Base-by-base conservation (phyloP, 1,140 invertebrate species). In the Penaeus vannamei region DNA sequence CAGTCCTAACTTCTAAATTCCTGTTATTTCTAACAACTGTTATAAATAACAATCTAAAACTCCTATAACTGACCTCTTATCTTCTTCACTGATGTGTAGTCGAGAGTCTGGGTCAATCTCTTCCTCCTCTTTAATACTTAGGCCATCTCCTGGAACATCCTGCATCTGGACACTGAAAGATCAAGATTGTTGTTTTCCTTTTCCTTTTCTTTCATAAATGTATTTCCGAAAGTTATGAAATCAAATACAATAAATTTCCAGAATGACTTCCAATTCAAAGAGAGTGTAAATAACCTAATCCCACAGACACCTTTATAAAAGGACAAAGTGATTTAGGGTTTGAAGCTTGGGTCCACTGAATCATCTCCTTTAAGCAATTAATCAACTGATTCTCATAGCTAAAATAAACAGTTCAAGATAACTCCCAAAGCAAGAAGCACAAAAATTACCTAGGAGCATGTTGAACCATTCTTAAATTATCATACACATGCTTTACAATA, bases 381-480 rank as follows among this genome's bases (percentile, higher is more conserved):
- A 42, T 42, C 36, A 42, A 42, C 4, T 23, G 29, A 62, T n/a
- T n/a, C 5, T n/a, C 4, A 20, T 1, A 20, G 8, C 32, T 12
- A 60, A 53, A 59, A 20, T 42, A 8, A 82, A 82, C 0, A 82
- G 22, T 83, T 72, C 80, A 66, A 61, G 12, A 72, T 53, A 59
- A 83, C 2, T 42, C 2, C 17, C 36, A 42, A 42, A 42, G 36
- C 36, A 42, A 42, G 36, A 42, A 26, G 22, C 76, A 26, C 23
- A 82, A 26, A 20, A 23, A 64, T 61, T 76, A 91, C 91, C 92
- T 97, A 0, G 97, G 97, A 0, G 97, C 96, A 92, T 97, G 96
- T 92, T 97, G 96, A 91, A 97, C 95, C 96, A 97, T 97, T 93
- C 97, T 97, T 1, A 98, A 93, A 93, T 98, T 98, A 92, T 97